Conservation (phyloP, 2,888 invertebrate genomes). For the Papilio protenor region DNA sequence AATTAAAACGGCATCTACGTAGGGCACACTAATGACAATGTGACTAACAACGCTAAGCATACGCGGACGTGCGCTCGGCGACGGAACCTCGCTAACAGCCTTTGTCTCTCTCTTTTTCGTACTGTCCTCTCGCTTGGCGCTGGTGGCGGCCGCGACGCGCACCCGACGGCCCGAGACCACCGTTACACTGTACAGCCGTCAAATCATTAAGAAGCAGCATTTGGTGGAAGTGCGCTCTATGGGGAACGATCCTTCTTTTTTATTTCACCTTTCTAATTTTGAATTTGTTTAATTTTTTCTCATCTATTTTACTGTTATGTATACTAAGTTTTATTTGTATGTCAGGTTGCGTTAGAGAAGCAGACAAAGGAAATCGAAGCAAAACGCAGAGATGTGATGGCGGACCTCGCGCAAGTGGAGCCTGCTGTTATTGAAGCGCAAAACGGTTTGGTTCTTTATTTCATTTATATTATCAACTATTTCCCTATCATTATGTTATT, state of each 20-base stretch:
- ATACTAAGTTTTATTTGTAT: neutral
- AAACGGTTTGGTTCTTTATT: constrained; percentile 87
- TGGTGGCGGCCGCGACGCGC: constrained; percentile 58
- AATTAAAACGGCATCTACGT: constrained; percentile 73
- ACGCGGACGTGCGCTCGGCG: constrained; percentile 55
- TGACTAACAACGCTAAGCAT: constrained; percentile 81
- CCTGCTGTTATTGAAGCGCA: constrained; percentile 99
- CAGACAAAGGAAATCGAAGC: constrained; percentile 97
- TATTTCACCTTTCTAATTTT: too few species aligned
- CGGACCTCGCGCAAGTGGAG: constrained; percentile 98
- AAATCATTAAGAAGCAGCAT: constrained; percentile 99
- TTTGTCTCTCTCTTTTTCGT: constrained; percentile 62
- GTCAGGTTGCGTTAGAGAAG: constrained; percentile 87
- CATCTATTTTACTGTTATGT: neutral
- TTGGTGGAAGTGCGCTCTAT: constrained; percentile 99
- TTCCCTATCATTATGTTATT: neutral
- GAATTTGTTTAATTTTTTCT: neutral
- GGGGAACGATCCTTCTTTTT: too few species aligned
- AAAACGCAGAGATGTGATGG: constrained; percentile 97
- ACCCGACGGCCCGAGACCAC: constrained; percentile 39
- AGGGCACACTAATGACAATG: constrained; percentile 76
- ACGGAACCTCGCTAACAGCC: constrained; percentile 59
- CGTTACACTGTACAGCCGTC: constrained; percentile 89
- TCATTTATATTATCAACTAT: constrained; percentile 51
- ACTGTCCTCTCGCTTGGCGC: constrained; percentile 82